Conservation (phyloP, 2,888 invertebrate species). For the Halictus quadricinctus region DNA sequence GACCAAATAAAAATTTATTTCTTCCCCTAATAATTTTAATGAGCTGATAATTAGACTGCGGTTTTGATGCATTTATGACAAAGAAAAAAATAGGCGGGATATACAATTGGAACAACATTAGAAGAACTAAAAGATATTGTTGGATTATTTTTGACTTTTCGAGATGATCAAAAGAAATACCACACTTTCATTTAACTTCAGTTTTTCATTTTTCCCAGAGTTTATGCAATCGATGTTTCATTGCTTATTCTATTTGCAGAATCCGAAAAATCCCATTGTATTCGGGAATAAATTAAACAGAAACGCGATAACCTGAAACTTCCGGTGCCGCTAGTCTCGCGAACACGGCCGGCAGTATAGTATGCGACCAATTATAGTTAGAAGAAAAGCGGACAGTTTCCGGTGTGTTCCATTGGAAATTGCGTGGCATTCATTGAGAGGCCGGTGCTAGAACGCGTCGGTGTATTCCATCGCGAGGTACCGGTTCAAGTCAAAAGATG, state of each 20-base stretch:
- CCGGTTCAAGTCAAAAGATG: conserved; percentile 25
- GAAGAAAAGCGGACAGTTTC: conserved; percentile 51
- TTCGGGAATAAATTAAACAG: conserved; percentile 23
- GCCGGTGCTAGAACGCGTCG: background rate
- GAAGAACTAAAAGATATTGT: too few relatives aligned
- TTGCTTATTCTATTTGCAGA: background rate
- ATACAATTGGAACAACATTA: too few relatives aligned
- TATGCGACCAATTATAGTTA: conserved; percentile 42
- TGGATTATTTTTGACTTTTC: too few relatives aligned
- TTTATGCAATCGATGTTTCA: background rate
- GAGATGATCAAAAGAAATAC: too few relatives aligned
- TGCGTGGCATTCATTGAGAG: conserved; percentile 46
- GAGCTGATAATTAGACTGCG: too few relatives aligned
- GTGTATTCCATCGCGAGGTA: conserved; percentile 15
- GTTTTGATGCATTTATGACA: too few relatives aligned
- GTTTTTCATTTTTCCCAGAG: background rate
- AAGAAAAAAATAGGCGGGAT: too few relatives aligned
- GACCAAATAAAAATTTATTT: background rate
- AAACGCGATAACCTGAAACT: conserved; percentile 39
- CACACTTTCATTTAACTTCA: too few relatives aligned
- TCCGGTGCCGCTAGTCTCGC: conserved; percentile 24
- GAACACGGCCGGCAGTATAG: background rate
- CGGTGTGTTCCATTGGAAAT: conserved; percentile 49
- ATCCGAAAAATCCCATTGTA: conserved; percentile 11
- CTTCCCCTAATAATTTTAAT: too few relatives aligned